Evolutionary conservation across 2,888 invertebrate genomes (phyloP).

Genomic region (Andrena praecox): DNA sequence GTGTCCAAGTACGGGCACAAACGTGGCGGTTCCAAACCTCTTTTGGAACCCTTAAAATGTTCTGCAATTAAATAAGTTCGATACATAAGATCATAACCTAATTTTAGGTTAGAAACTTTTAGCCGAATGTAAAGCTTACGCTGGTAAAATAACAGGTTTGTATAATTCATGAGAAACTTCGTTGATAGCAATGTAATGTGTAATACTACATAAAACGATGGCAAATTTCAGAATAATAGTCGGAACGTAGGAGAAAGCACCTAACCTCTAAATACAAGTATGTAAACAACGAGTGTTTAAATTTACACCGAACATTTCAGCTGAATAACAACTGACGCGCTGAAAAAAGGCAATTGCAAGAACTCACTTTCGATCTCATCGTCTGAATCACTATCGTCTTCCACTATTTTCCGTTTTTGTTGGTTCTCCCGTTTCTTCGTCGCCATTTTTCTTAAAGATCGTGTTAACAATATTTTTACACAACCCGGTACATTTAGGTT

Average conservation of each 20-base stretch:
- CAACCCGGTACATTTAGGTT: neutral
- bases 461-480: neutral
- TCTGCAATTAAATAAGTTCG: constrained; percentile 53
- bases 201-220: neutral
- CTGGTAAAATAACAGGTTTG: neutral
- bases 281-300: constrained; percentile 40
- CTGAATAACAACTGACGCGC: constrained; percentile 7
- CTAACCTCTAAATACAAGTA: constrained; percentile 55
- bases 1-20: constrained; percentile 99
- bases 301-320: neutral
- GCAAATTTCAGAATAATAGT: neutral
- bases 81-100: neutral
- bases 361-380: constrained; percentile 76
- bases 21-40: constrained; percentile 82
- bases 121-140: neutral
- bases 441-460: constrained; percentile 60
- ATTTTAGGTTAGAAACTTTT: constrained; percentile 26
- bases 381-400: constrained; percentile 68
- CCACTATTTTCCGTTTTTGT: constrained; percentile 74
- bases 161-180: neutral
- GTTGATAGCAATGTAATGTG: neutral
- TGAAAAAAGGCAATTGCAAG: neutral
- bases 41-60: constrained; percentile 44
- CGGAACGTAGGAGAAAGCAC: neutral
- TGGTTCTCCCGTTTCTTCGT: constrained; percentile 45